Conservation (phyloP, 1,140 invertebrate genomes). For the Capitella teleta region DNA sequence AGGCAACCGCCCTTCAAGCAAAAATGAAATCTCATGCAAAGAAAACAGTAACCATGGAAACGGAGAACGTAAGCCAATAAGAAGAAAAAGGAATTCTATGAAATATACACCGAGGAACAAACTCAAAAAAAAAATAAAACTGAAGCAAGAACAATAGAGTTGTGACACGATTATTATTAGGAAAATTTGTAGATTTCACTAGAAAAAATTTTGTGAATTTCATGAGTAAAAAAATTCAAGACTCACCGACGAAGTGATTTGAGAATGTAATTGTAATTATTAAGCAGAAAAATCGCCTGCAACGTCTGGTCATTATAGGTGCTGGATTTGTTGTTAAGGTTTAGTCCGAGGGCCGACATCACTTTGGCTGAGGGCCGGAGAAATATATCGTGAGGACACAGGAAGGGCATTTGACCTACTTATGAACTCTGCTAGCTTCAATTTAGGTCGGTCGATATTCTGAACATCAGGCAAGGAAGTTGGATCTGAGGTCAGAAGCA, state of each 20-base stretch:
- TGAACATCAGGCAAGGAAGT: constrained; percentile 8
- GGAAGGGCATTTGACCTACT: constrained; percentile 17
- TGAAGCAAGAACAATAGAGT: no score
- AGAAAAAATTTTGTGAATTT: no score
- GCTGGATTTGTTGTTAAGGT: constrained; percentile 32
- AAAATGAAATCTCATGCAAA: no score
- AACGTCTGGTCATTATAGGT: constrained; percentile 31
- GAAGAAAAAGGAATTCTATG: no score
- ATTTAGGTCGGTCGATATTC: constrained; percentile 9
- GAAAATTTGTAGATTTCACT: no score
- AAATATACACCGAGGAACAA: no score
- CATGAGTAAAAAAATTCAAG: no score
- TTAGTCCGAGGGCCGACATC: constrained; percentile 29
- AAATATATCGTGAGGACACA: not conserved
- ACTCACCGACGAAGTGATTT: constrained; percentile 67
- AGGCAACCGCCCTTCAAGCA: no score
- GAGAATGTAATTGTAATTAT: constrained; percentile 82
- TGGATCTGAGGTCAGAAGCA: constrained; percentile 26
- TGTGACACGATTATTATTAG: no score
- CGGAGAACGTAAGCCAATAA: no score
- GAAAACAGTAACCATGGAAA: no score
- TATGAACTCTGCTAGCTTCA: constrained; percentile 17
- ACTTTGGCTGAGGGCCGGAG: constrained; percentile 24
- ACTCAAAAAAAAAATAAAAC: no score
- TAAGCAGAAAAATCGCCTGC: constrained; percentile 33